Evolutionary conservation across 2,797 vertebrate species (phyloP).

Genomic region (Picus viridis): DNA sequence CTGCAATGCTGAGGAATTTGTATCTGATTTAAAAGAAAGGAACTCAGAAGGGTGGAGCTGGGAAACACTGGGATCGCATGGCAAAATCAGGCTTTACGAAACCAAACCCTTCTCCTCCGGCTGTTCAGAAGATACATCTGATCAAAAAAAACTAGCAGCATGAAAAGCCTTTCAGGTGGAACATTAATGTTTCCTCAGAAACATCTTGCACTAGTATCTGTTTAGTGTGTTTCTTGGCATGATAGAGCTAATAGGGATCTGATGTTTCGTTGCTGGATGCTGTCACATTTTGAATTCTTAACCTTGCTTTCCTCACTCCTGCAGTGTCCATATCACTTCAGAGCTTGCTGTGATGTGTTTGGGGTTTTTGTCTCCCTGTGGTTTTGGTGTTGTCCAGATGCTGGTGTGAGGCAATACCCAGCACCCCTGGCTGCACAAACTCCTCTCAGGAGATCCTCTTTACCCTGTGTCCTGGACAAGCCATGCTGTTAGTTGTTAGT

Average conservation of each 20-base stretch:
- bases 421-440: not conserved
- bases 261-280: not conserved
- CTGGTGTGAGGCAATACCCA: not conserved
- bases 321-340: not conserved
- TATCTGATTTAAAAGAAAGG: not conserved
- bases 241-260: not conserved
- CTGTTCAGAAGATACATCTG: not conserved
- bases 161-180: not conserved
- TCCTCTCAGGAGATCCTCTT: not conserved
- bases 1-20: not conserved
- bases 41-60: not conserved
- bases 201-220: not conserved
- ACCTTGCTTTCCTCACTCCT: not conserved
- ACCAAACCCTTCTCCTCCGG: not conserved
- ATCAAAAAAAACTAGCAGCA: not conserved
- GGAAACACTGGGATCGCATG: not conserved
- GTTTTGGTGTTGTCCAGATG: not conserved
- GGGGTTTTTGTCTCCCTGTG: not conserved
- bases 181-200: not conserved
- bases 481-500: not conserved
- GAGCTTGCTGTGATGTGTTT: not conserved
- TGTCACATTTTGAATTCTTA: not conserved
- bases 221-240: not conserved
- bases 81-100: fast-evolving
- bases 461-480: not conserved